phyloP scores from a whole-genome alignment of 2,888 invertebrate genomes.

The Trissolcus brochymenae region DNA sequence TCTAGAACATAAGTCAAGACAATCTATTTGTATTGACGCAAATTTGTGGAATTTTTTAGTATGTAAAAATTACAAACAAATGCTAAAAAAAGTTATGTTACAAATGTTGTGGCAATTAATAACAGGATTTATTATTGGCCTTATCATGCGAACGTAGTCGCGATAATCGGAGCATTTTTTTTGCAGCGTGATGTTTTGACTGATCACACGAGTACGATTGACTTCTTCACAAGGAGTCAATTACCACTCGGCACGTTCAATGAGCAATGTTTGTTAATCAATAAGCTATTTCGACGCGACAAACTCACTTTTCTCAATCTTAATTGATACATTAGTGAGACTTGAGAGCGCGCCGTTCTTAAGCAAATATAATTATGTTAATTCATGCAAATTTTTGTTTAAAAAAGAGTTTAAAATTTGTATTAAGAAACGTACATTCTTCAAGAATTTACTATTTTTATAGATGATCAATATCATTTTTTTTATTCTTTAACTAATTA shows the following conservation, averaged over 20 bases:
- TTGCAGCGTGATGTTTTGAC: constrained; percentile 31
- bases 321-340: constrained; percentile 6
- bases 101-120: constrained; percentile 36
- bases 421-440: not conserved
- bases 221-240: constrained; percentile 41
- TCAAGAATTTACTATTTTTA: too few relatives aligned
- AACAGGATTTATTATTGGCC: constrained; percentile 21
- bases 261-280: constrained; percentile 35
- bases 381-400: not conserved
- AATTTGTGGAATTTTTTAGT: constrained; percentile 1
- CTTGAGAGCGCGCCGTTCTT: not conserved
- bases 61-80: constrained; percentile 4
- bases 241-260: constrained; percentile 26
- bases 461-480: too few relatives aligned
- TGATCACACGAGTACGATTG: constrained; percentile 34
- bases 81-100: not conserved
- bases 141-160: constrained; percentile 5
- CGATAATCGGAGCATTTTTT: constrained; percentile 15
- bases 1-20: constrained; percentile 1
- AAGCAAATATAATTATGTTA: constrained; percentile 1
- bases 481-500: too few relatives aligned
- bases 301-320: constrained; percentile 19
- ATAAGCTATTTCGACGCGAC: constrained; percentile 19
- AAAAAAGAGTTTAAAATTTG: not conserved
- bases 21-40: constrained; percentile 44